Evolutionary conservation across 2,797 vertebrate species (phyloP), one percentile per base, ranked within the genome.

Genomic region (Streptopelia turtur): DNA sequence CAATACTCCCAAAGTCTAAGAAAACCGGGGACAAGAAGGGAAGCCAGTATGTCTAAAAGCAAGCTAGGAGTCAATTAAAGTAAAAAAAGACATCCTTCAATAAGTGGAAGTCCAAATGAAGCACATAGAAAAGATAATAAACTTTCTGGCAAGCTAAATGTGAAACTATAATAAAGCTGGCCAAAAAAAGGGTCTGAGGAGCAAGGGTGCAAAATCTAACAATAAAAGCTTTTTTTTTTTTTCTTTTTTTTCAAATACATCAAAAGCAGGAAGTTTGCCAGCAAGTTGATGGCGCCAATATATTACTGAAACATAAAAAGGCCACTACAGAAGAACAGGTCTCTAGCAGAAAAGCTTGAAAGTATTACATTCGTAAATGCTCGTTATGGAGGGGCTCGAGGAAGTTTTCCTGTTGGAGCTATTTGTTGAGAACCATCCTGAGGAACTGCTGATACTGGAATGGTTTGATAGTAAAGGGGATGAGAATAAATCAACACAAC

Each of bases 251-350:
- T 20, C 16, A 3, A 33, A 47, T 63, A 35, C 22, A 66, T 93
- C 70, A 93, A 68, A 84, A 85, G 75, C 30, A 70, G 93, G 56
- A 93, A 85, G 15, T 45, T 66, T 95, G 78, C 91, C 87, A 91
- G 82, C 30, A 77, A 66, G 21, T 11, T 55, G 56, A 87, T 83
- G 56, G 47, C 33, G 60, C 25, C 66, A 83, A 31, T 80, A 80
- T 52, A 83, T 89, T 70, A 66, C 25, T 60, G 53, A 92, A 59
- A 82, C 18, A 6, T 25, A 66, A 47, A 52, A 89, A 64, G 17
- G 20, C 9, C 9, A 12, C 49, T 83, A 16, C 2, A 87, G 77
- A 65, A 90, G 43, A n/a, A 49, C 75, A 80, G 76, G 47, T 18
- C 24, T 12, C 7, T 5, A 39, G 22, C 14, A 74, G 49, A 43